A percentile compares a stretch with the other conserved stretches of the same genome.
phyloP scores from a whole-genome alignment of 1,140 invertebrate genomes.

The Zaprionus nigranus region DNA sequence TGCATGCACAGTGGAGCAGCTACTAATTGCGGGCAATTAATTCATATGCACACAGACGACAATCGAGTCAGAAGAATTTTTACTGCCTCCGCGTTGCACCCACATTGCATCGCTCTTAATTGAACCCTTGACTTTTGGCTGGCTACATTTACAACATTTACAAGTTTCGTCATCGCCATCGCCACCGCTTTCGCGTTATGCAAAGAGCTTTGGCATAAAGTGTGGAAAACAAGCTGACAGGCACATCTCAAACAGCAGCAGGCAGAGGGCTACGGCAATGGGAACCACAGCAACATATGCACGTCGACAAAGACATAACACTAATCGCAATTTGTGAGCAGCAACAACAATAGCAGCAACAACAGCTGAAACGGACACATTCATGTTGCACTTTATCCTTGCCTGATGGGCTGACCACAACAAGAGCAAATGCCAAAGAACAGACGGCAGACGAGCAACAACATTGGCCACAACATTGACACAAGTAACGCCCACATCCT shows the following conservation, averaged over 20 bases:
- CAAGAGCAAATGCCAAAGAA: slow-evolving; percentile 36
- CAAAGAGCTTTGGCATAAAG: slow-evolving; percentile 11
- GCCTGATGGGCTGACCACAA: slow-evolving; percentile 49
- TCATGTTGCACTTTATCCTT: slow-evolving; percentile 60
- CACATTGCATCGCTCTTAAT: slow-evolving; percentile 22
- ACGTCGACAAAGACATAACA: slow-evolving; percentile 48
- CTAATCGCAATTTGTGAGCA: slow-evolving; percentile 70
- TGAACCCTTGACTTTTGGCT: slow-evolving; percentile 13
- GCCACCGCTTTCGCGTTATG: slow-evolving; percentile 7
- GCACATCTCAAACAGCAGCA: background rate
- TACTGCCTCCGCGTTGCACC: slow-evolving; percentile 21
- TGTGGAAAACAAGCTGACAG: slow-evolving; percentile 35
- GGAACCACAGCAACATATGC: slow-evolving; percentile 33
- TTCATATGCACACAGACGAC: slow-evolving; percentile 47
- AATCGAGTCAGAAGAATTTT: slow-evolving; percentile 8
- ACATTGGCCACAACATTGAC: slow-evolving; percentile 39
- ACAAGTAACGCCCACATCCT: slow-evolving; percentile 30
- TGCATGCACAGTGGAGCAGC: slow-evolving; percentile 32
- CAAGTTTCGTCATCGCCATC: slow-evolving; percentile 1
- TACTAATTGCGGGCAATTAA: slow-evolving; percentile 53
- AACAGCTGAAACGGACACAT: slow-evolving; percentile 43
- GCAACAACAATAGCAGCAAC: background rate
- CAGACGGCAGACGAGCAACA: slow-evolving; percentile 17
- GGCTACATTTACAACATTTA: background rate
- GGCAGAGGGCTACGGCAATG: background rate